Percentiles rank a stretch among this genome's conserved stretches.
Evolutionary conservation across 2,113 vertebrate species (phyloP).

Genomic region (Mustelus asterias): DNA sequence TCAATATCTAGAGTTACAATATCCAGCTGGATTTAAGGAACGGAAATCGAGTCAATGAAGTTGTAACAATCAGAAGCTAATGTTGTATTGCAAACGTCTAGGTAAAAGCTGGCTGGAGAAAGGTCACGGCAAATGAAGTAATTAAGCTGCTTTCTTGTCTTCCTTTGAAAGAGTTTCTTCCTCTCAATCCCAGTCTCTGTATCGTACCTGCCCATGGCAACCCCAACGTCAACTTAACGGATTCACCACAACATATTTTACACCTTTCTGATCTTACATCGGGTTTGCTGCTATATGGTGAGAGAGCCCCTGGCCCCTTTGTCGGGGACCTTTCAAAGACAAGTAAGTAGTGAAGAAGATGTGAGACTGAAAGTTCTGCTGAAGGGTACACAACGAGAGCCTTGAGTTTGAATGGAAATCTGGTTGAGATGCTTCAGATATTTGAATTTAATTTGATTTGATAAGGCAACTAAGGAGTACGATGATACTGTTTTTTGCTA

Average conservation of each 20-base stretch:
- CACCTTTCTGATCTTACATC: neutral
- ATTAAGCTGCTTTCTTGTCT: neutral
- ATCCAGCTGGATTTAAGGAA: neutral
- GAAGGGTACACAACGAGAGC: neutral
- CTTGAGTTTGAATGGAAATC: neutral
- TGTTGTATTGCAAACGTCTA: neutral
- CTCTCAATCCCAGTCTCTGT: neutral
- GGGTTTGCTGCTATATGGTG: neutral
- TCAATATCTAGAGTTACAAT: neutral
- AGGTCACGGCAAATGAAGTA: neutral
- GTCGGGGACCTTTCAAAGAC: neutral
- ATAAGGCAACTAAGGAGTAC: neutral
- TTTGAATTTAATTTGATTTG: neutral
- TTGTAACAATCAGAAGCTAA: neutral
- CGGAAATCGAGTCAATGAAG: neutral
- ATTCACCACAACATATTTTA: neutral
- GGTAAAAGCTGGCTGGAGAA: neutral
- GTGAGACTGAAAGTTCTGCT: neutral
- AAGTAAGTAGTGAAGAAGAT: neutral
- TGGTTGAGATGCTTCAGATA: neutral
- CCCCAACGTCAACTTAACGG: neutral
- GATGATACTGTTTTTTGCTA: no score
- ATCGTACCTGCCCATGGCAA: neutral
- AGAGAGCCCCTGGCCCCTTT: neutral
- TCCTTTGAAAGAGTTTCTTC: neutral